Percentiles rank a stretch among this genome's conserved stretches.
These are phyloP conservation scores for Rhyacophila evoluta DNA, from an alignment of 2,888 invertebrate genomes.

Conservation along the genomic window DNA sequence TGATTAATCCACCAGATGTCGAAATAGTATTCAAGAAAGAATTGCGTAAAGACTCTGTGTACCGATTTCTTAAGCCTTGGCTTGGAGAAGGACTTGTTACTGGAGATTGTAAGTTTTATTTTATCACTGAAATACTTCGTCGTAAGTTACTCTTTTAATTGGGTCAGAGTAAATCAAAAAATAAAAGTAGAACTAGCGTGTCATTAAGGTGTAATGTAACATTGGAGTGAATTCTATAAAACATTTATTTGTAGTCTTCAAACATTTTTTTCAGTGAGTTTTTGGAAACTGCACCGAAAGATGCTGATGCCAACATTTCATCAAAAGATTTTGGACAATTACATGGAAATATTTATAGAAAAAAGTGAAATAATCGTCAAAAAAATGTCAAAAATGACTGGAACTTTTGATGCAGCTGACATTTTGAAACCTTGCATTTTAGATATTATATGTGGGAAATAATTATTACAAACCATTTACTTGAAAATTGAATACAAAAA, in stretches of 20 bases:
- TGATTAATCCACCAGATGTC: conserved; percentile 61
- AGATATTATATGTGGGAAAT: neutral
- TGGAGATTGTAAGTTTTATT: conserved; percentile 56
- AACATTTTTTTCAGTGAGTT: conserved; percentile 56
- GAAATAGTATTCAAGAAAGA: conserved; percentile 63
- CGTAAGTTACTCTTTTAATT: too few species aligned
- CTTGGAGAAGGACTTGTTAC: conserved; percentile 64
- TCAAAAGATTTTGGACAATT: conserved; percentile 59
- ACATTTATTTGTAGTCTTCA: too few species aligned
- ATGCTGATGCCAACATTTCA: conserved; percentile 61
- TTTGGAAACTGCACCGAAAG: conserved; percentile 63
- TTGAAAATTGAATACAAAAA: neutral
- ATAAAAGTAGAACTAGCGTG: too few species aligned
- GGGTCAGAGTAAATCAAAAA: too few species aligned
- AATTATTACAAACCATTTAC: neutral
- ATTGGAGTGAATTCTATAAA: too few species aligned
- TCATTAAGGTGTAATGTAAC: too few species aligned
- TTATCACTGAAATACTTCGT: too few species aligned
- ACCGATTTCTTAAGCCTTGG: conserved; percentile 62
- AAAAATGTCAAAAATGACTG: neutral
- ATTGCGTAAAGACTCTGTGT: conserved; percentile 63
- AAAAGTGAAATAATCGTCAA: neutral
- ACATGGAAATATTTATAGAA: conserved; percentile 60
- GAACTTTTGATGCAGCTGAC: neutral
- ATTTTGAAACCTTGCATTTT: neutral